Evolutionary conservation across 2,113 vertebrate genomes (phyloP).

Genomic region (Halichoerus grypus): DNA sequence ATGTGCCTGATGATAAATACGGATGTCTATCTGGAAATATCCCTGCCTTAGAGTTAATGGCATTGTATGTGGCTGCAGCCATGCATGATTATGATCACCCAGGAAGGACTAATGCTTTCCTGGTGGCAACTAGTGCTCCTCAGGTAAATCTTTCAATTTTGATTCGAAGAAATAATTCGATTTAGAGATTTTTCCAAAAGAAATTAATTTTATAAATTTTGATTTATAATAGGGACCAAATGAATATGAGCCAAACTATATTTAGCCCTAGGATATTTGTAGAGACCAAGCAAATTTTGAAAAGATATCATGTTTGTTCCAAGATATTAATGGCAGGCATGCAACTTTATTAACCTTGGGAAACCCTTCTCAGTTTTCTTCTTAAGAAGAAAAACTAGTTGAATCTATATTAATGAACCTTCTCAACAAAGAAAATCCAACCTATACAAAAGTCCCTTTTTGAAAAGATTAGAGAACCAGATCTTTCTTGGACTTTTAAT

Average conservation of each 20-base stretch:
- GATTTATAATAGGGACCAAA: background rate
- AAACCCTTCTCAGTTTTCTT: background rate
- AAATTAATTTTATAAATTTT: background rate
- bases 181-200: background rate
- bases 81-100: slow-evolving; percentile 99
- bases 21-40: slow-evolving; percentile 97
- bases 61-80: slow-evolving; percentile 97
- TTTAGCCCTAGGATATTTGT: background rate
- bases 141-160: slow-evolving; percentile 88
- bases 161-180: background rate
- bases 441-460: background rate
- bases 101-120: slow-evolving; percentile 97
- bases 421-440: background rate
- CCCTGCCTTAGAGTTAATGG: slow-evolving; percentile 98
- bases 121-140: slow-evolving; percentile 97
- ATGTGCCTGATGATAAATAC: slow-evolving; percentile 91
- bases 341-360: background rate
- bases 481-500: background rate
- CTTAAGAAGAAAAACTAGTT: background rate
- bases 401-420: background rate
- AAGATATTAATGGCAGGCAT: background rate
- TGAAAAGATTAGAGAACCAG: slow-evolving; percentile 49
- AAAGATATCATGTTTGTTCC: background rate
- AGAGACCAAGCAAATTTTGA: slow-evolving; percentile 14
- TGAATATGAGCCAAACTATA: background rate